Evolutionary conservation across 2,113 vertebrate species (phyloP).

Genomic region (Ciconia maguari): DNA sequence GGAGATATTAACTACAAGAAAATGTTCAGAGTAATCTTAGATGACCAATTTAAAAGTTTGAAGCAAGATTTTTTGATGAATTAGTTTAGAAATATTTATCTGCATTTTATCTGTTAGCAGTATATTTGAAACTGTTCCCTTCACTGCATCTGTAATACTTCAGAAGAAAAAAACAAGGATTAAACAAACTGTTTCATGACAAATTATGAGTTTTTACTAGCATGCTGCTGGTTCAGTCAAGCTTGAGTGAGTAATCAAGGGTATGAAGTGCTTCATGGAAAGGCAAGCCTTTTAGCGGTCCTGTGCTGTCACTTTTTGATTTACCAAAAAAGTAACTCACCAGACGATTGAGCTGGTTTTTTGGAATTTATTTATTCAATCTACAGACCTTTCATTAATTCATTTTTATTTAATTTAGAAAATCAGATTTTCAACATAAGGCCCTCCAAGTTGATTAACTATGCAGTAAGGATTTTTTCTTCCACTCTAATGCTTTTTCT

Average conservation of each 20-base stretch:
- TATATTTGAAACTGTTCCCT: not conserved
- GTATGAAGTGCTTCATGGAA: not conserved
- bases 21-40: not conserved
- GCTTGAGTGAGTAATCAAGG: not conserved
- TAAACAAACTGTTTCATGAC: not conserved
- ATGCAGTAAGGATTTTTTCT: not conserved
- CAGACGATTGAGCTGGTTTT: not conserved
- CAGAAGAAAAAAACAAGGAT: not conserved
- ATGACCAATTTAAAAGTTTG: not conserved
- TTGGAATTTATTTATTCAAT: not conserved
- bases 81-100: not conserved
- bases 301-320: not conserved
- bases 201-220: not conserved
- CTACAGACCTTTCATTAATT: not conserved
- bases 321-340: not conserved
- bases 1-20: not conserved
- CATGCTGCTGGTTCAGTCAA: not conserved
- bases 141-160: not conserved
- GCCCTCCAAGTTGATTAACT: not conserved
- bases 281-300: not conserved
- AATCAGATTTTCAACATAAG: not conserved
- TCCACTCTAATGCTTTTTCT: not conserved
- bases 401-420: not conserved
- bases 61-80: not conserved
- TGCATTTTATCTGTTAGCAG: not conserved